phyloP scores from a whole-genome alignment of 2,797 vertebrate genomes.

The Squalus acanthias region DNA sequence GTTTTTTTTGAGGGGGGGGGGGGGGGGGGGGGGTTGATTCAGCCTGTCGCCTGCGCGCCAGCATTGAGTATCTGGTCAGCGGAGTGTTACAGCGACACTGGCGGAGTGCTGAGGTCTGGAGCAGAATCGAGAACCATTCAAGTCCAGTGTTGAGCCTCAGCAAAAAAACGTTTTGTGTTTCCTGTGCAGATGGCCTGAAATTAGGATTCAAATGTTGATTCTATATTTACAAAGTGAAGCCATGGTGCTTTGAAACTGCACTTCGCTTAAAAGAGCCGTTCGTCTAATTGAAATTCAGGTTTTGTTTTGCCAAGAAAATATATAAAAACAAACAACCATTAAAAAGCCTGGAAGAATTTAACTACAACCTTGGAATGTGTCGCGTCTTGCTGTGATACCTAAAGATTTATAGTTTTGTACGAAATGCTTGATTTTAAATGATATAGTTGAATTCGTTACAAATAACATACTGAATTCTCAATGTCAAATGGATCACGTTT shows the following conservation, averaged over 20 bases:
- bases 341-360: neutral
- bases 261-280: neutral
- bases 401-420: conserved; percentile 27
- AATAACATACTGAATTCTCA: neutral
- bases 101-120: conserved; percentile 10
- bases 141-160: conserved; percentile 30
- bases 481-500: neutral
- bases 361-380: conserved; percentile 5
- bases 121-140: conserved; percentile 28
- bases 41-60: neutral
- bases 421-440: conserved; percentile 11
- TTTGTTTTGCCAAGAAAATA: neutral
- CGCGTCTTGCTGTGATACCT: neutral
- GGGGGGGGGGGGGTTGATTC: neutral
- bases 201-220: neutral
- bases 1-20: neutral
- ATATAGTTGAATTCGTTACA: neutral
- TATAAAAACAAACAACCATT: neutral
- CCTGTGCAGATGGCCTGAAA: conserved; percentile 32
- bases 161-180: conserved; percentile 20
- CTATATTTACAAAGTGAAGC: neutral
- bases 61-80: conserved; percentile 9
- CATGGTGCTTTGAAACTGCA: neutral
- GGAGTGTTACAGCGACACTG: conserved; percentile 17
- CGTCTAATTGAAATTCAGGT: neutral